phyloP scores from a whole-genome alignment of 37 sponge, comb jelly and placozoan genomes.

The Ianthella basta region DNA sequence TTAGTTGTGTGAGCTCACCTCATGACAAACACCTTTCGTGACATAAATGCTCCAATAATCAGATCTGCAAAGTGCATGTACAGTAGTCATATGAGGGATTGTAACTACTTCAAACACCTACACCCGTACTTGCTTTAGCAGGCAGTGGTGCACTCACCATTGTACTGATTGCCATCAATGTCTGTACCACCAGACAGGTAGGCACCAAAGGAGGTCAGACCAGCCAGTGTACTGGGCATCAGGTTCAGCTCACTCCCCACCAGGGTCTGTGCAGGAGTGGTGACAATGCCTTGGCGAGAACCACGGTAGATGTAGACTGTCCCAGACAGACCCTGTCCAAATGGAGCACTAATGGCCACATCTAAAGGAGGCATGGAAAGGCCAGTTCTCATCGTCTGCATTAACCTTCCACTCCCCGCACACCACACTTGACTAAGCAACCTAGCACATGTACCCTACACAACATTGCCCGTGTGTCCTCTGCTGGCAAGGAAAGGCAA shows the following conservation, averaged over 20 bases:
- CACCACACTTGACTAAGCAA: too few relatives aligned
- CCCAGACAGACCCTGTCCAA: conserved; percentile 22
- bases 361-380: conserved; percentile 5
- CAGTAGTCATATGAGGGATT: background rate
- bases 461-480: too few relatives aligned
- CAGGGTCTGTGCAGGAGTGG: background rate
- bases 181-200: conserved; percentile 14
- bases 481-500: too few relatives aligned
- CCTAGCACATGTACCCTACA: too few relatives aligned
- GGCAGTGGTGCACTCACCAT: conserved; percentile 1
- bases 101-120: too few relatives aligned
- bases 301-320: conserved; percentile 21
- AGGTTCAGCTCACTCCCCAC: conserved; percentile 21
- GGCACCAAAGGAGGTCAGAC: conserved; percentile 30
- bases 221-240: background rate
- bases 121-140: too few relatives aligned
- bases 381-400: too few relatives aligned
- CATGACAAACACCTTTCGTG: conserved; percentile 36
- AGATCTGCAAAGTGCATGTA: background rate
- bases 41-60: conserved; percentile 23
- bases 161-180: conserved; percentile 30
- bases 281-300: conserved; percentile 19
- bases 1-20: background rate
- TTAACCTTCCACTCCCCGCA: too few relatives aligned
- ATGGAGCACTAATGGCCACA: conserved; percentile 50